Evolutionary conservation across 2,888 invertebrate genomes (phyloP).

Genomic region (Lacanobia wlatinum): DNA sequence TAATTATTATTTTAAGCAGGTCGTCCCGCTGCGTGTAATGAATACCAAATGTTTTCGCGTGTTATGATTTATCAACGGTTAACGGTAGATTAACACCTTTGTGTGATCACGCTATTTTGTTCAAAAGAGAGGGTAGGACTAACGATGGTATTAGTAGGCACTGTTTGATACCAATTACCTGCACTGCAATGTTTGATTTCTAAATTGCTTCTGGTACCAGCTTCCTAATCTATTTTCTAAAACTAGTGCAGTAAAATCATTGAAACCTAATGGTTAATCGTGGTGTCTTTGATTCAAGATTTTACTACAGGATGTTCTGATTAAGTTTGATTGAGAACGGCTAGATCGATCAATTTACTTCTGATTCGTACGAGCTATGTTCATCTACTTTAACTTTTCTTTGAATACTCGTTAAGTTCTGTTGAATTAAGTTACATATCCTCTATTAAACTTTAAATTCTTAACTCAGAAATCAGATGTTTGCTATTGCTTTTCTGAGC

Average conservation of each 20-base stretch:
- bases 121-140: neutral
- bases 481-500: no score
- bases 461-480: no score
- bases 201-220: conserved; percentile 7
- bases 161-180: conserved; percentile 54
- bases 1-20: conserved; percentile 65
- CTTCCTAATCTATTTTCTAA: conserved; percentile 5
- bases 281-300: neutral
- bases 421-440: neutral
- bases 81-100: conserved; percentile 35
- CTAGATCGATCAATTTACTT: neutral
- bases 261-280: conserved; percentile 6
- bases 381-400: neutral
- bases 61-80: conserved; percentile 55
- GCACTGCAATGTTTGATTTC: conserved; percentile 33
- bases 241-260: neutral
- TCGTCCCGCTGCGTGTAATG: conserved; percentile 63
- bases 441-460: neutral
- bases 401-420: neutral
- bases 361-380: neutral
- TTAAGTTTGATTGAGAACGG: neutral
- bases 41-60: conserved; percentile 57
- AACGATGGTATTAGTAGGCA: conserved; percentile 42
- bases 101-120: conserved; percentile 29
- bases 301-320: neutral